Conservation (phyloP, 2,888 invertebrate genomes). For the Drosophila rubida region DNA sequence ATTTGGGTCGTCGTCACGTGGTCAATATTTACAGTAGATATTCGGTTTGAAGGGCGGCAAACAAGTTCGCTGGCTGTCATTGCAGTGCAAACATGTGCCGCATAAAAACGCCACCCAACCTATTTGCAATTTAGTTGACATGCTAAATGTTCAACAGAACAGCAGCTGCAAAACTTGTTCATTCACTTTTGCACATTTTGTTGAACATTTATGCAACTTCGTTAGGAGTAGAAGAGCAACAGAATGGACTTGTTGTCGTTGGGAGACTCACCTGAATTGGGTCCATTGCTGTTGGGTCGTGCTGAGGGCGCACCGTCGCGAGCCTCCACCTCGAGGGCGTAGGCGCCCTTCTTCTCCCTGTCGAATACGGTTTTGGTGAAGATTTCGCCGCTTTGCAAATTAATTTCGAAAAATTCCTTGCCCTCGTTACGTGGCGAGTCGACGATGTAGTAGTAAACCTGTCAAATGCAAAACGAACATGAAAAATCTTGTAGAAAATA, state of each 20-base stretch:
- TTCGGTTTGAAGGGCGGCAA: slow-evolving; percentile 37
- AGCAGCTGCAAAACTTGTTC: slow-evolving; percentile 7
- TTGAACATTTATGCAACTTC: background rate
- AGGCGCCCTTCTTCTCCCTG: slow-evolving; percentile 98
- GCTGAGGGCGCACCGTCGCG: slow-evolving; percentile 98
- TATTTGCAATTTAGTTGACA: slow-evolving; percentile 45
- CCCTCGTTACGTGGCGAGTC: slow-evolving; percentile 96
- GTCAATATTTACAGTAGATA: slow-evolving; percentile 64
- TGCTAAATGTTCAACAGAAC: slow-evolving; percentile 31
- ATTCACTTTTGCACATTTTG: background rate
- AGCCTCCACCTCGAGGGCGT: slow-evolving; percentile 98
- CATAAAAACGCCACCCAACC: slow-evolving; percentile 5
- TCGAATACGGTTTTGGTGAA: slow-evolving; percentile 98
- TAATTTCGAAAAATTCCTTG: slow-evolving; percentile 98
- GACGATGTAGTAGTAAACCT: slow-evolving; percentile 97
- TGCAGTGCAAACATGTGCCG: slow-evolving; percentile 11
- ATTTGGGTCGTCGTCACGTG: slow-evolving; percentile 53
- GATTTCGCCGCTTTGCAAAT: slow-evolving; percentile 97
- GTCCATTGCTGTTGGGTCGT: slow-evolving; percentile 96
- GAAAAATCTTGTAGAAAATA: background rate
- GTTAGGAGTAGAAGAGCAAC: slow-evolving; percentile 3
- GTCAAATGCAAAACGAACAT: slow-evolving; percentile 55
- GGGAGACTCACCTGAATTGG: slow-evolving; percentile 94
- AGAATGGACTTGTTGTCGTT: slow-evolving; percentile 5
- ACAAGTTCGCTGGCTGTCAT: slow-evolving; percentile 26